Percentiles rank a stretch among this genome's conserved stretches.
Conservation (phyloP, 2,797 vertebrate species). For the Sebastes nivosus region DNA sequence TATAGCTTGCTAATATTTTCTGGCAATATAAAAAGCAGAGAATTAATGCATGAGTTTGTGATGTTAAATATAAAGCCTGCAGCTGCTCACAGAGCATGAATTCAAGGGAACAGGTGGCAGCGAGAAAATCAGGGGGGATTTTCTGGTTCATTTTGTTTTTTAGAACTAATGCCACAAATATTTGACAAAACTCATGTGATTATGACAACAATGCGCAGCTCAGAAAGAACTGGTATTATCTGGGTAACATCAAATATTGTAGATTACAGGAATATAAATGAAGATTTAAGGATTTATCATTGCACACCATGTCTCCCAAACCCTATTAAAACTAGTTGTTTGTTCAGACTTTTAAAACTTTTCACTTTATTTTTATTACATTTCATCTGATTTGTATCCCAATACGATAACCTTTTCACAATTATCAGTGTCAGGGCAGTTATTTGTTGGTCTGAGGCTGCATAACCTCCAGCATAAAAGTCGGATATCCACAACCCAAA, state of each 20-base stretch:
- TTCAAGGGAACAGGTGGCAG: slow-evolving; percentile 20
- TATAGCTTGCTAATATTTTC: not conserved
- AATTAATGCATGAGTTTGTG: not conserved
- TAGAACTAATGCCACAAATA: slow-evolving; percentile 19
- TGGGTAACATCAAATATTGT: not conserved
- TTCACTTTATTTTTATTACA: not conserved
- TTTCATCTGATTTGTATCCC: not conserved
- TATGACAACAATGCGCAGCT: slow-evolving; percentile 11
- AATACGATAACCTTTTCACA: not conserved
- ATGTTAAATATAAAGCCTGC: slow-evolving; percentile 9
- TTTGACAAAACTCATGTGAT: not conserved
- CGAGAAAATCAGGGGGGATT: not conserved
- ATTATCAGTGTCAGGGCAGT: not conserved
- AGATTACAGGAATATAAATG: slow-evolving; percentile 27
- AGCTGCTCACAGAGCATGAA: not conserved
- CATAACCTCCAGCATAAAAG: not conserved
- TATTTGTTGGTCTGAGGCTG: not conserved
- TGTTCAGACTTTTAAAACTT: not conserved
- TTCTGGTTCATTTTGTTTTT: not conserved
- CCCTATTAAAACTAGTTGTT: not conserved
- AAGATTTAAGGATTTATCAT: slow-evolving; percentile 10
- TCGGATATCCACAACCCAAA: not conserved
- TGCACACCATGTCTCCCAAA: not conserved
- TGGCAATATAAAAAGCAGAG: not conserved
- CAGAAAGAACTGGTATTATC: not conserved